Conservation (phyloP, 2,888 invertebrate genomes). For the Macaria liturata region DNA sequence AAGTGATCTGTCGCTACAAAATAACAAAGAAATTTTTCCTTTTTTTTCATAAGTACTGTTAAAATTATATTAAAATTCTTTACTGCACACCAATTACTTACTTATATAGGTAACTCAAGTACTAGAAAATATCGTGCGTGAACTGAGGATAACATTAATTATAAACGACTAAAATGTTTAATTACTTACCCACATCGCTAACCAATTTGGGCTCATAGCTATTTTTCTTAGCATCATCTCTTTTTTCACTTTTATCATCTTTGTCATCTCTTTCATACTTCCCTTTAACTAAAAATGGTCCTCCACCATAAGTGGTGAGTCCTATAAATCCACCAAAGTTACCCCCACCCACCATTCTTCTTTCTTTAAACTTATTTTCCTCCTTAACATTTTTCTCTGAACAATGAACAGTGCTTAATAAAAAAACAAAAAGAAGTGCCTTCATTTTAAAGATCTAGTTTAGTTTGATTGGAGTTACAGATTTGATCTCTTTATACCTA, state of each 20-base stretch:
- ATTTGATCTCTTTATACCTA: too few species aligned
- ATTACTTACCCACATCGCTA: slow-evolving; percentile 2
- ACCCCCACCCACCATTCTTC: slow-evolving; percentile 14
- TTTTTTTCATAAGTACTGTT: too few species aligned
- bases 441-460: slow-evolving; percentile 11
- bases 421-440: slow-evolving; percentile 9
- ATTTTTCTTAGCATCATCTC: not conserved
- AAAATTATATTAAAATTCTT: too few species aligned
- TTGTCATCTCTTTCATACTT: slow-evolving; percentile 11
- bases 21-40: too few species aligned
- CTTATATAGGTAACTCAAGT: too few species aligned
- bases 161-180: not conserved
- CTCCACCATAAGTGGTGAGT: slow-evolving; percentile 14
- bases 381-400: slow-evolving; percentile 4
- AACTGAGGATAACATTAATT: too few species aligned
- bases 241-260: not conserved
- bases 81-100: too few species aligned
- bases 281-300: slow-evolving; percentile 18
- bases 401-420: slow-evolving; percentile 7
- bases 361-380: slow-evolving; percentile 4
- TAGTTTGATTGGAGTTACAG: too few species aligned
- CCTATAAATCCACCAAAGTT: slow-evolving; percentile 20
- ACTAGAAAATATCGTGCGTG: too few species aligned
- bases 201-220: not conserved
- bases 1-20: too few species aligned